These are phyloP conservation scores for Hestina assimilis DNA, from an alignment of 1,140 invertebrate species.

Conservation along the genomic window DNA sequence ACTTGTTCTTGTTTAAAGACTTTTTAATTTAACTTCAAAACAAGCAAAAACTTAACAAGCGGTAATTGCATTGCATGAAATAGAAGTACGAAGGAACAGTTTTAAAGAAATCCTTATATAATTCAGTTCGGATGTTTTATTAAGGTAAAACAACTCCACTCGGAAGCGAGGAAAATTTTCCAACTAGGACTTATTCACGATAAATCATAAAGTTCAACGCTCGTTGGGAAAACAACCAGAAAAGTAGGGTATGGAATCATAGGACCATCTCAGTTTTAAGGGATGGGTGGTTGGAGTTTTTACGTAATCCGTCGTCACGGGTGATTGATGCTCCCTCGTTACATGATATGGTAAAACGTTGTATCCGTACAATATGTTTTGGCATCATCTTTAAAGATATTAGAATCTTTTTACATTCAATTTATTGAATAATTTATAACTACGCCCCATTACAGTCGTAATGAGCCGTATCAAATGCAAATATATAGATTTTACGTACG, in stretches of 20 bases:
- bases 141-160: conserved; percentile 24
- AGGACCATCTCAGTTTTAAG: conserved; percentile 36
- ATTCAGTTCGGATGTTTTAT: conserved; percentile 16
- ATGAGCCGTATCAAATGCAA: no score
- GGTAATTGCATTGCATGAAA: conserved; percentile 5
- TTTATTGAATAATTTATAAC: not conserved
- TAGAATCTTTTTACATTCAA: not conserved
- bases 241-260: conserved; percentile 26
- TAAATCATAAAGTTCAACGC: conserved; percentile 39
- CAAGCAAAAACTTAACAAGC: not conserved
- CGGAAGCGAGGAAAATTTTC: conserved; percentile 26
- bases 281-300: conserved; percentile 21
- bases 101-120: conserved; percentile 8
- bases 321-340: conserved; percentile 44
- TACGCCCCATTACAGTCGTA: not conserved
- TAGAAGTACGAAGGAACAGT: not conserved
- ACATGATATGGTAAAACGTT: conserved; percentile 39
- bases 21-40: not conserved
- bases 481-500: no score
- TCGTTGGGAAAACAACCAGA: conserved; percentile 32
- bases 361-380: conserved; percentile 22
- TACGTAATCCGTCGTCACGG: conserved; percentile 42
- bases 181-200: conserved; percentile 29
- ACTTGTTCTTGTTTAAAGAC: no score
- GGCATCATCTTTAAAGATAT: conserved; percentile 5